Base-by-base conservation (phyloP, 1,140 invertebrate genomes). In the Ceratitis capitata region DNA sequence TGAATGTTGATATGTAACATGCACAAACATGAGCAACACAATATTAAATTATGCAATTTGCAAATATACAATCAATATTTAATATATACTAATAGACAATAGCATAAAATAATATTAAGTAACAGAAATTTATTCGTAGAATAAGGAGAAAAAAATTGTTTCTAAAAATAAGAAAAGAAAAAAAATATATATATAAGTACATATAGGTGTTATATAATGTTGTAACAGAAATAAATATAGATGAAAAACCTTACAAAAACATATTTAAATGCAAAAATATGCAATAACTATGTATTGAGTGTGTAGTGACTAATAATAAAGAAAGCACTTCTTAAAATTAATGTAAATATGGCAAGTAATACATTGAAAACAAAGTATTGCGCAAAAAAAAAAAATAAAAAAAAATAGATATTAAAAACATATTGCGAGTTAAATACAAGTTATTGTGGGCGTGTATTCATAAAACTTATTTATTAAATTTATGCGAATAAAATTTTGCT, bases 31-130 rank as follows among this genome's bases (percentile, higher is more conserved):
- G 9, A 39, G 5, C 39, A 12, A 16, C 45, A 78, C n/a, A n/a
- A 45, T 78, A 78, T 42, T 26, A 12, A 64, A 26, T 29, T 64
- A 32, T 64, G 58, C 29, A 64, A 64, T 64, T 64, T 64, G 69
- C 69, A 78, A 45, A 45, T 23, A 78, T 78, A 78, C 69, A 78
- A 78, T 78, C 69, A 78, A 78, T 78, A 45, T 78, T 19, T 69
- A 19, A 78, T 16, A 69, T 39, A 29, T 61, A 12, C 14, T 58
- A 26, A 26, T 58, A 64, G 35, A 32, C 58, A 64, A 64, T 64
- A 64, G 51, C 14, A 12, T 53, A 53, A 53, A 53, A 19, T 53
- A n/a, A n/a, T 16, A 53, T 53, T 53, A 19, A 53, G 14, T 7
- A 23, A 64, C 26, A 35, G 7, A 69, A 7, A 39, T 26, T 14